Evolutionary conservation across 1,140 invertebrate genomes (phyloP).

Genomic region (Augochlora pura): DNA sequence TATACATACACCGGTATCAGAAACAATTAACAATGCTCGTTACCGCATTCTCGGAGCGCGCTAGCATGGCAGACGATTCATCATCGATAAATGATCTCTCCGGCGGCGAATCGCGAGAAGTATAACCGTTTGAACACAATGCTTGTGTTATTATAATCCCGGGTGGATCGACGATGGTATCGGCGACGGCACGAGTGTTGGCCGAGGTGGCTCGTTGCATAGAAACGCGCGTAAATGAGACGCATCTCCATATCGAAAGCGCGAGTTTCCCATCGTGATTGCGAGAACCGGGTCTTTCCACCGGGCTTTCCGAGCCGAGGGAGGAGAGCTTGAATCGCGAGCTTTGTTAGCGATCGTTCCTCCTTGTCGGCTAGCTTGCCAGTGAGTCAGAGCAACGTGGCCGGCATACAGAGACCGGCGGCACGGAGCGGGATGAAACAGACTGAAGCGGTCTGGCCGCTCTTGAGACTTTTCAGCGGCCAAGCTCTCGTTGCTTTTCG

Average conservation of each 20-base stretch:
- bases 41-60: background rate
- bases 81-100: background rate
- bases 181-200: too few species aligned
- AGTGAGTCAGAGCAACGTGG: conserved; percentile 23
- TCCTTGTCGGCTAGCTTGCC: background rate
- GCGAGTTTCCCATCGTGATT: background rate
- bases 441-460: background rate
- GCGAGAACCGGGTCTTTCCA: background rate
- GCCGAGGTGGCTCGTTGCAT: background rate
- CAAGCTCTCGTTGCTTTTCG: conserved; percentile 42
- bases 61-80: background rate
- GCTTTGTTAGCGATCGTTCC: background rate
- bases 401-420: background rate
- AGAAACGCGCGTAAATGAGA: background rate
- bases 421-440: too few species aligned
- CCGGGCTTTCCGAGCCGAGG: background rate
- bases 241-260: conserved; percentile 7
- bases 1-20: too few species aligned
- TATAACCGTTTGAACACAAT: background rate
- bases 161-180: background rate
- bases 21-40: background rate
- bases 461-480: background rate
- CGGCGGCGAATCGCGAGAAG: background rate
- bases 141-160: background rate
- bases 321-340: background rate